These are phyloP conservation scores for Sicus ferrugineus DNA, from an alignment of 2,888 invertebrate species.

Conservation along the genomic window DNA sequence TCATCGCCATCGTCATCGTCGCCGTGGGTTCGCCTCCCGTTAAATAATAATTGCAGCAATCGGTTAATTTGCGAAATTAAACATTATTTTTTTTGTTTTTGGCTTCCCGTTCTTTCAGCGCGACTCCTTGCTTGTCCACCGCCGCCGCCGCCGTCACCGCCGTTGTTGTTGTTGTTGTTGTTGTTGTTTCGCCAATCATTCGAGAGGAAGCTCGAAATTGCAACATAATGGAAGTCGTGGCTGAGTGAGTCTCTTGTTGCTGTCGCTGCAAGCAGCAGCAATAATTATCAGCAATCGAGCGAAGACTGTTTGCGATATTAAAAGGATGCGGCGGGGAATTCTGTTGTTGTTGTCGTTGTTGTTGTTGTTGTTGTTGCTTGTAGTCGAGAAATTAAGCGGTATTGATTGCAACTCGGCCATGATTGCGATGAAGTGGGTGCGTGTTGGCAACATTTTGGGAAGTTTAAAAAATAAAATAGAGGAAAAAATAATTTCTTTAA, in stretches of 20 bases:
- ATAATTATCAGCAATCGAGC: constrained; percentile 22
- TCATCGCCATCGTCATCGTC: background rate
- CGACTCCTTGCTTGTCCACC: background rate
- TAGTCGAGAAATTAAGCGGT: constrained; percentile 18
- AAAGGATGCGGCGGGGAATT: background rate
- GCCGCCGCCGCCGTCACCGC: background rate
- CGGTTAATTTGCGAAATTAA: constrained; percentile 20
- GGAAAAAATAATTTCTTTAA: too few species aligned
- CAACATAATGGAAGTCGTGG: constrained; percentile 11
- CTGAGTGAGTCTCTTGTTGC: background rate
- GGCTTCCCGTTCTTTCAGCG: background rate
- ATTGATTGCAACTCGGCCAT: constrained; percentile 11
- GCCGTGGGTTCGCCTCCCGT: constrained; percentile 18
- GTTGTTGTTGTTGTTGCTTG: background rate
- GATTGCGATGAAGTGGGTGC: too few species aligned
- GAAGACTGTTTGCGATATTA: background rate
- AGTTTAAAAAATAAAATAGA: too few species aligned
- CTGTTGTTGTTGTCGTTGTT: background rate
- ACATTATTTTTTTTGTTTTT: background rate
- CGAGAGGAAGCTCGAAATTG: constrained; percentile 5
- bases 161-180: constrained; percentile 1
- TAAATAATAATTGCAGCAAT: constrained; percentile 32
- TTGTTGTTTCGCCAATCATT: background rate
- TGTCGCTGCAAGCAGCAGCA: constrained; percentile 14
- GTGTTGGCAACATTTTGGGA: too few species aligned